These are phyloP conservation scores for Petromus typicus DNA, from an alignment of 2,113 vertebrate species.

Conservation along the genomic window DNA sequence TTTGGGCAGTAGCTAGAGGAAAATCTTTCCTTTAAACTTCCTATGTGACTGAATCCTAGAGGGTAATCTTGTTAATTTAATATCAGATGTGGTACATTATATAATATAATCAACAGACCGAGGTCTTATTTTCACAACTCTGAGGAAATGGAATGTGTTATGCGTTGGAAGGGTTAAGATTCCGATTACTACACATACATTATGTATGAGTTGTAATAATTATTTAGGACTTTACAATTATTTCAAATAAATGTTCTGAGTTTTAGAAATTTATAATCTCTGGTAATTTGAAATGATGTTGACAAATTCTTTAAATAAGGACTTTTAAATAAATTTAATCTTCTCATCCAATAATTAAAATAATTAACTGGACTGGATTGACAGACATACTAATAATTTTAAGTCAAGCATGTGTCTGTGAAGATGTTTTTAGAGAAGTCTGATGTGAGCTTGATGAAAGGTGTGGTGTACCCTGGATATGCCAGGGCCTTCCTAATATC, in stretches of 20 bases:
- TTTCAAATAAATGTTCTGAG: background rate
- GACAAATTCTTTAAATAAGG: background rate
- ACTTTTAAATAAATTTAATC: background rate
- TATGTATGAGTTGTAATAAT: background rate
- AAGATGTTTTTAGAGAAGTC: background rate
- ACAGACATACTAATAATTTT: no score
- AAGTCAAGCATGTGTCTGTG: background rate
- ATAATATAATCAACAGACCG: background rate
- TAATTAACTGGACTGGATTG: background rate
- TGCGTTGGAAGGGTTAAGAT: rapidly evolving
- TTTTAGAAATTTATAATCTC: background rate
- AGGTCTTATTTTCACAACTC: background rate
- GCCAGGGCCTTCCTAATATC: rapidly evolving
- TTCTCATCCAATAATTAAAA: background rate
- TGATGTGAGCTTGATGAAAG: background rate
- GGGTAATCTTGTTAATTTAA: background rate
- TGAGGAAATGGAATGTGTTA: background rate
- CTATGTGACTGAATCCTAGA: background rate
- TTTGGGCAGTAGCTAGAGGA: background rate
- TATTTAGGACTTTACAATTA: background rate
- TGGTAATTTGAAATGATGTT: background rate
- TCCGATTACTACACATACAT: background rate
- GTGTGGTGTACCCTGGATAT: background rate
- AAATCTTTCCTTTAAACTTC: background rate
- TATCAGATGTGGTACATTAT: background rate